phyloP scores from a whole-genome alignment of 2,888 invertebrate species.

The Alsophila aescularia region DNA sequence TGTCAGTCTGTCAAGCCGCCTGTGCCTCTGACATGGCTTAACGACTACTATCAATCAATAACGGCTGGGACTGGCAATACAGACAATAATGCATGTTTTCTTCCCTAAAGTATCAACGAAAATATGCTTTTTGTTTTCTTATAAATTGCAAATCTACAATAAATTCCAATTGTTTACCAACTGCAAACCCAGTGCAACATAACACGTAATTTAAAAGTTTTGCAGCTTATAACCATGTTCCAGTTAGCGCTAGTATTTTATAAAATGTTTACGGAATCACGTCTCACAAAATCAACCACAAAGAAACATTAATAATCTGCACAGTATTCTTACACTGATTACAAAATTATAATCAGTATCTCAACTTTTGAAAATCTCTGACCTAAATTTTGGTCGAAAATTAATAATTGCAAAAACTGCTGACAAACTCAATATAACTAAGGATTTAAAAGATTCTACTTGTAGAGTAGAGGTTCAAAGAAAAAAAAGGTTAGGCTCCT shows the following conservation, averaged over 20 bases:
- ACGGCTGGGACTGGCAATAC: too few relatives aligned
- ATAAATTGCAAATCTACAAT: neutral
- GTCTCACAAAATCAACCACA: slow-evolving; percentile 32
- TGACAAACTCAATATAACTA: too few relatives aligned
- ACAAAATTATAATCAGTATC: slow-evolving; percentile 8
- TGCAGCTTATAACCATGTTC: neutral
- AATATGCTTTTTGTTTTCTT: neutral
- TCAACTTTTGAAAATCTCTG: neutral
- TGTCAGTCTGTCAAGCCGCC: too few relatives aligned
- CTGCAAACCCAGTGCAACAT: neutral
- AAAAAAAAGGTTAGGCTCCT: too few relatives aligned
- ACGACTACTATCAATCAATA: too few relatives aligned
- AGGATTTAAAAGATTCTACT: too few relatives aligned
- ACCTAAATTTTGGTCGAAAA: too few relatives aligned
- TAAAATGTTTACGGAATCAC: slow-evolving; percentile 27
- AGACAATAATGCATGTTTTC: too few relatives aligned
- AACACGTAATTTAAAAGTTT: slow-evolving; percentile 12
- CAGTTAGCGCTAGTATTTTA: slow-evolving; percentile 12
- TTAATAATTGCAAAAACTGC: too few relatives aligned
- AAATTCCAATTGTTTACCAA: neutral
- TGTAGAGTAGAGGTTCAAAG: too few relatives aligned
- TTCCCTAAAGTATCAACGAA: too few relatives aligned
- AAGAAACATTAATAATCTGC: slow-evolving; percentile 33
- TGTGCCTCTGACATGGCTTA: too few relatives aligned
- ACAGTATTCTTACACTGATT: slow-evolving; percentile 19